Evolutionary conservation across 2,797 vertebrate genomes (phyloP), one percentile per base, ranked within the genome.

Genomic region (Sparidentex hasta): DNA sequence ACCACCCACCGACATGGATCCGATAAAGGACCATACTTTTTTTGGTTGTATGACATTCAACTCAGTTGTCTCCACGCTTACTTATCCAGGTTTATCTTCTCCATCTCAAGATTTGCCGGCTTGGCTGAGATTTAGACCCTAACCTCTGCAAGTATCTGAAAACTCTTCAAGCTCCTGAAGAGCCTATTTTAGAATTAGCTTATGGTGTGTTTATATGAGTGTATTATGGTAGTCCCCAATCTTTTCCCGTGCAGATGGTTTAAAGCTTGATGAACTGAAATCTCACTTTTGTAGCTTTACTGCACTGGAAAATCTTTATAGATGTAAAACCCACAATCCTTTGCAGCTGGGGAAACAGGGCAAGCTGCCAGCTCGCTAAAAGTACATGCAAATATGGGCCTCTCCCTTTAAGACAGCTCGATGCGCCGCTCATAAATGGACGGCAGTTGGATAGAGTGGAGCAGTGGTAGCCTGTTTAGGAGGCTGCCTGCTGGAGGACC

Each of bases 301-400:
- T 88, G 78, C 90, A 38, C 80, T 94, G 95, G 94, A 96, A 95
- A 95, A 87, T 94, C 92, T 93, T 92, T 90, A 85, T 93, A 94
- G 94, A 94, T 91, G 88, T 95, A 91, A 94, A 95, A 94, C 90
- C 94, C 94, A 90, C 94, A 96, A 95, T 96, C 91, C 92, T 94
- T 95, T 94, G 91, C 96, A 95, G 95, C 95, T 95, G 95, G 93
- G 83, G 90, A 93, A 94, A 89, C 65, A 57, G 90, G 95, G 95
- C 93, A 85, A 58, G 65, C 82, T 93, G 94, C 95, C 96, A 96
- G 92, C 65, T 65, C 63, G 90, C 93, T 91, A 77, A 90, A 91
- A 95, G 92, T 88, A 82, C 93, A 93, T 87, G 90, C 91, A 92
- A 94, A 94, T 92, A 71, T 16, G 76, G 86, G 84, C 87, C 78